Percentiles rank a stretch among this genome's conserved stretches.
phyloP scores from a whole-genome alignment of 1,140 invertebrate species.

The Heliconius himera region DNA sequence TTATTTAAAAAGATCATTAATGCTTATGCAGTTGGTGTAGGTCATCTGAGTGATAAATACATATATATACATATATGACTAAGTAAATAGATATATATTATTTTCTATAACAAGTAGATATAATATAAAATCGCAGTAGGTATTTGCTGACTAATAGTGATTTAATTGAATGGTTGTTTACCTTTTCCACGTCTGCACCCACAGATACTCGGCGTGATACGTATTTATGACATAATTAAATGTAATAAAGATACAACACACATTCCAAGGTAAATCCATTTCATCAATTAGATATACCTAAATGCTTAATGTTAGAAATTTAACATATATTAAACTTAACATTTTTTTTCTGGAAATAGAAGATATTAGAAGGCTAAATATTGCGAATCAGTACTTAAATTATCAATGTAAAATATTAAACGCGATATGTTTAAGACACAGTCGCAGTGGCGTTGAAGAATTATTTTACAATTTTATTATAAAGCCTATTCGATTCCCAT shows the following conservation, averaged over 20 bases:
- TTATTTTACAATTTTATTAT: no score
- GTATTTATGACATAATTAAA: constrained; percentile 43
- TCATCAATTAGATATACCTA: neutral
- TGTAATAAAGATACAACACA: constrained; percentile 40
- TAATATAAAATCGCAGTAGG: neutral
- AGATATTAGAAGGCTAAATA: no score
- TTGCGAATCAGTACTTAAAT: no score
- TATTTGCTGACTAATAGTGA: constrained; percentile 6
- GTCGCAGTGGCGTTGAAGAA: no score
- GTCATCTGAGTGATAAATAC: neutral
- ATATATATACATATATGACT: constrained; percentile 33
- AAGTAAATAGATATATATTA: neutral
- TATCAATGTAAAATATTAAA: no score
- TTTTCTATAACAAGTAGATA: neutral
- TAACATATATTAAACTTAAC: no score
- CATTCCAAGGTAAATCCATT: constrained; percentile 30
- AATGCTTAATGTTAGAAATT: no score
- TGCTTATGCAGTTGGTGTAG: neutral
- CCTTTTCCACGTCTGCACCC: constrained; percentile 37
- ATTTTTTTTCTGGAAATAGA: no score
- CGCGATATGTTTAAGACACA: no score
- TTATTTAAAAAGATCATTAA: no score
- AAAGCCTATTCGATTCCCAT: no score
- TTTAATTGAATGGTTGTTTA: constrained; percentile 41
- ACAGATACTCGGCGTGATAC: constrained; percentile 37